Percentiles rank a stretch among this genome's conserved stretches.
Conservation (phyloP, 2,797 vertebrate species). For the Cheracebus regulus region DNA sequence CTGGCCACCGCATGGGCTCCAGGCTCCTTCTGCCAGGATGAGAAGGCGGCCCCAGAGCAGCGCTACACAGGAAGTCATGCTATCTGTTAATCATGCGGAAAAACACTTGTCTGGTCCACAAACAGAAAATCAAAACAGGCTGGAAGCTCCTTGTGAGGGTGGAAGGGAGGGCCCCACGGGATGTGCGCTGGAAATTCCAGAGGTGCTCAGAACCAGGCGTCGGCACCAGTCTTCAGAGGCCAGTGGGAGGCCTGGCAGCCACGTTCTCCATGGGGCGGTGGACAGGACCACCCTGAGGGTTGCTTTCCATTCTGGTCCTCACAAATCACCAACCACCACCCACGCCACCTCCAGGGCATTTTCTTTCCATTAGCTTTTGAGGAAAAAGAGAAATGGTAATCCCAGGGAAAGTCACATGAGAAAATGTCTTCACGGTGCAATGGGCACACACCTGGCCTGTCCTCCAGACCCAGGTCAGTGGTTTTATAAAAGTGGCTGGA, state of each 20-base stretch:
- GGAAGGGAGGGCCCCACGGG: not conserved
- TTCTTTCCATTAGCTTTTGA: not conserved
- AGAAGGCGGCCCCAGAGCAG: not conserved
- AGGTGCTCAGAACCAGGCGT: not conserved
- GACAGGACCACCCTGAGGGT: no score
- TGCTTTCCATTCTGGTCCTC: not conserved
- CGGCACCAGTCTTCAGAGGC: not conserved
- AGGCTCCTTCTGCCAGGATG: rapidly evolving
- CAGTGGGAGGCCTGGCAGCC: not conserved
- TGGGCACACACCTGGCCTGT: not conserved
- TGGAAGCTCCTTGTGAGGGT: not conserved
- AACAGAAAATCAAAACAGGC: not conserved
- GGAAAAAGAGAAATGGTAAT: not conserved
- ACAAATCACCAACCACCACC: not conserved
- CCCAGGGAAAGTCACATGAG: not conserved
- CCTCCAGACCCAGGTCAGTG: not conserved
- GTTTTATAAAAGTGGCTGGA: not conserved
- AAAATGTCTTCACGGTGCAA: not conserved
- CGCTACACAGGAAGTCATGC: not conserved
- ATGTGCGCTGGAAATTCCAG: not conserved
- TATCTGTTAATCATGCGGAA: not conserved
- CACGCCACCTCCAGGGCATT: not conserved
- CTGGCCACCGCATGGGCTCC: no score
- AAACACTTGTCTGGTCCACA: not conserved
- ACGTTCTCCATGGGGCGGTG: rapidly evolving